These are phyloP conservation scores for Mimachlamys varia DNA, from an alignment of 2,888 invertebrate species.

Conservation along the genomic window DNA sequence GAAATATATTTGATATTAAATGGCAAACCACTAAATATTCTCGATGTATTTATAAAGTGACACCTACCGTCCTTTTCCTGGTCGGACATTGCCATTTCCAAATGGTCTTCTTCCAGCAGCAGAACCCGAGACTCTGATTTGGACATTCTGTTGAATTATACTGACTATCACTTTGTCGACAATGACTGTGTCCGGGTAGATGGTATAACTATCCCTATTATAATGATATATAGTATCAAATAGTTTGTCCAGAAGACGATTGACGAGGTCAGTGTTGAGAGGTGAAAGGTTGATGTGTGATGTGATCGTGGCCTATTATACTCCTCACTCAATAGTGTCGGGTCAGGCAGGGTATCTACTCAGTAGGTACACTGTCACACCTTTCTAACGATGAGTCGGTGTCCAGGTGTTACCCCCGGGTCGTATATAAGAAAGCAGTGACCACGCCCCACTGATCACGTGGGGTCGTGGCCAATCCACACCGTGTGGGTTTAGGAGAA, in stretches of 20 bases:
- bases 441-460: slow-evolving; percentile 9
- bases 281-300: background rate
- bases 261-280: background rate
- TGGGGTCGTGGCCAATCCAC: background rate
- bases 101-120: background rate
- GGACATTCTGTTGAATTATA: slow-evolving; percentile 2
- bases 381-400: background rate
- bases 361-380: background rate
- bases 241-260: too few species aligned
- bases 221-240: too few species aligned
- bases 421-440: background rate
- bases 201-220: background rate
- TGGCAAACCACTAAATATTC: background rate
- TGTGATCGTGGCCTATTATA: background rate
- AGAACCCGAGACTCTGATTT: background rate
- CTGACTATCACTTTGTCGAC: background rate
- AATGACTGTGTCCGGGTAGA: background rate
- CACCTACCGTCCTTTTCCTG: slow-evolving; percentile 8
- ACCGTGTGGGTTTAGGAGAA: background rate
- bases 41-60: background rate
- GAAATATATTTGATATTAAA: too few species aligned
- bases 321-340: background rate
- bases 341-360: background rate
- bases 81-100: background rate
- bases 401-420: background rate